These are phyloP conservation scores for Sandelia bainsii DNA, from an alignment of 2,797 vertebrate species.

Conservation along the genomic window DNA sequence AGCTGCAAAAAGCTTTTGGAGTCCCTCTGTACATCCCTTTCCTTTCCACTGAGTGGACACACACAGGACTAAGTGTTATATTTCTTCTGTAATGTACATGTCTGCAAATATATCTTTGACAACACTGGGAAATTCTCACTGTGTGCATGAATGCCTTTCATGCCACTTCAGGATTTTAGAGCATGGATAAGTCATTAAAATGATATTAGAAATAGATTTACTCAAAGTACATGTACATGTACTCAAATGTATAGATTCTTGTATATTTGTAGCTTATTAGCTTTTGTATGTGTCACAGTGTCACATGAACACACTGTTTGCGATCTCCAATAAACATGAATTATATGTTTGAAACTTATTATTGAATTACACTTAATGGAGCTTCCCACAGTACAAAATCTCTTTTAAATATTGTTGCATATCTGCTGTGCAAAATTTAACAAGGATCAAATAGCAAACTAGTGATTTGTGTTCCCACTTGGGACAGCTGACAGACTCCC, in stretches of 20 bases:
- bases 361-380: background rate
- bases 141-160: slow-evolving; percentile 3
- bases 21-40: slow-evolving; percentile 39
- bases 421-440: slow-evolving; percentile 29
- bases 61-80: slow-evolving; percentile 27
- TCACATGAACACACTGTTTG: background rate
- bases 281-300: background rate
- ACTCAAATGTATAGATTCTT: background rate
- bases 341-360: background rate
- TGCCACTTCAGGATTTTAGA: background rate
- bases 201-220: background rate
- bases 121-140: slow-evolving; percentile 24
- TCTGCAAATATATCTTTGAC: slow-evolving; percentile 34
- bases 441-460: slow-evolving; percentile 23
- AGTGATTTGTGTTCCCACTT: slow-evolving; percentile 42
- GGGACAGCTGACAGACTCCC: slow-evolving; percentile 24
- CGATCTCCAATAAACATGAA: background rate
- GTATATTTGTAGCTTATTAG: background rate
- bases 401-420: slow-evolving; percentile 17
- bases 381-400: background rate
- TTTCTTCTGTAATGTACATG: slow-evolving; percentile 30
- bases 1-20: slow-evolving; percentile 68
- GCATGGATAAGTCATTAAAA: background rate
- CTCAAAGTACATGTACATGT: background rate
- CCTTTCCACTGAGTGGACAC: slow-evolving; percentile 41